A percentile compares a stretch with the other conserved stretches of the same genome.
These are phyloP conservation scores for Ammodytes dubius DNA, from an alignment of 2,113 vertebrate species.

Conservation along the genomic window DNA sequence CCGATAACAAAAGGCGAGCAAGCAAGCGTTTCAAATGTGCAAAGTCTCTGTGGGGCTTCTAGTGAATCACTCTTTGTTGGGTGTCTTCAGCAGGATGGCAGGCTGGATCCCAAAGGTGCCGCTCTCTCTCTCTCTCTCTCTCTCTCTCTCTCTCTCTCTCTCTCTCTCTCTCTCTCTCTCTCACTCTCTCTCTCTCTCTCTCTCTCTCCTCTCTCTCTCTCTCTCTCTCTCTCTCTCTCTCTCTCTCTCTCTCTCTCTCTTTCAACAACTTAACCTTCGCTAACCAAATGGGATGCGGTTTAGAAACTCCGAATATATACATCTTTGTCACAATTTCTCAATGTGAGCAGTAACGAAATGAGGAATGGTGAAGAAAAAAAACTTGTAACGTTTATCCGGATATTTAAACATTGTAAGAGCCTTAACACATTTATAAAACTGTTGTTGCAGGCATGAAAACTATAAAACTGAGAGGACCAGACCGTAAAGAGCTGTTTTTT, in stretches of 20 bases:
- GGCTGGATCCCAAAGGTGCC: constrained; percentile 29
- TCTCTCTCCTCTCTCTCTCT: constrained; percentile 35
- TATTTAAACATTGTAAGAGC: constrained; percentile 7
- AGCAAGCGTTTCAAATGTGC: constrained; percentile 55
- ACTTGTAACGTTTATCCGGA: neutral
- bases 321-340: neutral
- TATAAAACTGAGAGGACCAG: constrained; percentile 24
- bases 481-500: constrained; percentile 39
- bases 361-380: neutral
- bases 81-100: constrained; percentile 44
- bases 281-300: neutral
- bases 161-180: constrained; percentile 34
- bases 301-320: neutral
- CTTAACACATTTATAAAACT: constrained; percentile 28
- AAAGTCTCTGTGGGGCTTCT: constrained; percentile 23
- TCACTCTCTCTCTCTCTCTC: constrained; percentile 34
- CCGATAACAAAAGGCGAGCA: constrained; percentile 65
- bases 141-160: constrained; percentile 38
- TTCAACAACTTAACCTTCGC: constrained; percentile 30
- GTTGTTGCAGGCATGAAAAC: constrained; percentile 27
- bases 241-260: constrained; percentile 39
- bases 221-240: no score
- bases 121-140: constrained; percentile 33
- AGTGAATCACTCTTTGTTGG: constrained; percentile 62
- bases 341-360: neutral